Base-by-base conservation (phyloP, 2,797 vertebrate species). In the Danio choprae region DNA sequence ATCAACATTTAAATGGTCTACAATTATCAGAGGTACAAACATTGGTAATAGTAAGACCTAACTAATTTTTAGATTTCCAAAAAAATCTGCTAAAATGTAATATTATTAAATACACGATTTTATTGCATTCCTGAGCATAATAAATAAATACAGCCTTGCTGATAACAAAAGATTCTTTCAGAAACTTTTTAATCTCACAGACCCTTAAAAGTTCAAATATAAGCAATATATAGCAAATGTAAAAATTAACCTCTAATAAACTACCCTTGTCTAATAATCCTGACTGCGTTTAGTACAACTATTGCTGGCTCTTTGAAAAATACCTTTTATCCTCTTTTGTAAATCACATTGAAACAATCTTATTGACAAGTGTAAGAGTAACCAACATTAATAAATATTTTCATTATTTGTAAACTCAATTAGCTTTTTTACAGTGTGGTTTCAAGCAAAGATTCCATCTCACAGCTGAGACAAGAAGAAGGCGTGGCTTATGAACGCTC, bases 381-480 rank as follows among this genome's bases (percentile, higher is more conserved):
- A 44, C 20, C 13, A 46, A 59, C 5, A 29, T 22, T 43, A 46
- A 22, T 6, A 51, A 13, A 51, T 15, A 8, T 13, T 4, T 11
- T 55, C 38, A 55, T 56, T 13, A 41, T 73, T 36, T 73, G 2
- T 40, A 18, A 68, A 48, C 6, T 10, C 22, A 12, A 41, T 22
- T 44, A 78, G 50, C 29, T 60, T 16, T n/a, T 78, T 63, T 70
- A 60, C 63, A 97, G 96, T 84, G 90, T 97, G 80, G 88, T 93
- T 20, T 88, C 82, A 10, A 84, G 91, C 58, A 95, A 95, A 53
- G 89, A 90, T 82, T 93, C 94, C 0, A 91, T 97, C 51, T 87
- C 97, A 87, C 93, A 94, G 88, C 86, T 92, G 13, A 91, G 93
- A 80, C 93, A 95, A 86, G 93, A 96, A 86, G 94, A 94, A 9